phyloP scores from a whole-genome alignment of 2,888 invertebrate species.

The Noctua janthina region DNA sequence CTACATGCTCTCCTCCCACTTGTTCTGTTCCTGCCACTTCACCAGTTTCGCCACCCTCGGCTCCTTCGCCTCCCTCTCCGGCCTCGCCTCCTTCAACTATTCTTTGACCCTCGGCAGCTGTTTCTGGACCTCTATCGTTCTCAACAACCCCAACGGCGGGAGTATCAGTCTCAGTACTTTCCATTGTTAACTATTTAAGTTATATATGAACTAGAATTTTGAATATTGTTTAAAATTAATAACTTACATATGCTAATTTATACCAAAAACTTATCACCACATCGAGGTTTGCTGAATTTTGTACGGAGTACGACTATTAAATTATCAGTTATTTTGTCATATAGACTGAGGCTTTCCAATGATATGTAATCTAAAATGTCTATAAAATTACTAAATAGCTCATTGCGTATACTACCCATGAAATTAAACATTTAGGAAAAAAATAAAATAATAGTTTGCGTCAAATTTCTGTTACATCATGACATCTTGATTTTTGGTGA shows the following conservation, averaged over 20 bases:
- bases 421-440: constrained; percentile 80
- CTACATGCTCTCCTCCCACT: constrained; percentile 34
- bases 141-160: constrained; percentile 50
- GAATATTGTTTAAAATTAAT: constrained; percentile 21
- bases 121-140: constrained; percentile 37
- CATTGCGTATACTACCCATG: constrained; percentile 76
- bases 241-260: constrained; percentile 67
- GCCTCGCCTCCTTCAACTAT: constrained; percentile 14
- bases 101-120: constrained; percentile 3
- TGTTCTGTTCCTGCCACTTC: constrained; percentile 52
- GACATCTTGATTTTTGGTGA: constrained; percentile 37
- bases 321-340: constrained; percentile 84
- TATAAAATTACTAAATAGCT: constrained; percentile 79
- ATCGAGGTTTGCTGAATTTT: constrained; percentile 78
- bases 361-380: constrained; percentile 80
- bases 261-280: constrained; percentile 80
- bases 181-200: constrained; percentile 59
- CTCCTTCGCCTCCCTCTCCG: constrained; percentile 18
- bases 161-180: constrained; percentile 62
- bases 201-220: constrained; percentile 61
- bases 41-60: constrained; percentile 18
- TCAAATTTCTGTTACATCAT: constrained; percentile 28
- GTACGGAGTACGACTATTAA: constrained; percentile 78
- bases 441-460: constrained; percentile 52
- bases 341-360: constrained; percentile 76